Conservation (phyloP, 2,888 invertebrate species). For the Apamea anceps region DNA sequence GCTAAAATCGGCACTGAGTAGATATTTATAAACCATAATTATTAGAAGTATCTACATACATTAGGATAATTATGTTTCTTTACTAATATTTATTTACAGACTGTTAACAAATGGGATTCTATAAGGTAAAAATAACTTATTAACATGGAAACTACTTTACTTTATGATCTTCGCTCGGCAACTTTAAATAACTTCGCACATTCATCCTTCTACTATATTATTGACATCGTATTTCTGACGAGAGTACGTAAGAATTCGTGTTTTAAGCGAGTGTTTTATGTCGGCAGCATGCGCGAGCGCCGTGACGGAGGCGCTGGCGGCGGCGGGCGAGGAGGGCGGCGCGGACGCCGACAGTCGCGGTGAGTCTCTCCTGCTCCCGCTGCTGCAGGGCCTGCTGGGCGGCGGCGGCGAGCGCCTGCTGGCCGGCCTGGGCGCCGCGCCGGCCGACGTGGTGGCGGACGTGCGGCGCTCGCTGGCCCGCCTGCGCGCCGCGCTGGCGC, state of each 20-base stretch:
- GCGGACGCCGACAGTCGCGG: conserved; percentile 88
- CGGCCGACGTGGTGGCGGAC: conserved; percentile 93
- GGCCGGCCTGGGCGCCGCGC: conserved; percentile 86
- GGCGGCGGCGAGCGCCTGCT: conserved; percentile 84
- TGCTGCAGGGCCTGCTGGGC: conserved; percentile 92
- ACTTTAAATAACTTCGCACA: not conserved
- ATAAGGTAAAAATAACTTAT: conserved; percentile 18
- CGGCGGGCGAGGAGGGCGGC: conserved; percentile 76
- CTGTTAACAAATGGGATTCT: not conserved
- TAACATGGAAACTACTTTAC: conserved; percentile 6
- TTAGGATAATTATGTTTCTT: conserved; percentile 7
- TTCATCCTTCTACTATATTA: not conserved
- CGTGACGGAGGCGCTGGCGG: conserved; percentile 86
- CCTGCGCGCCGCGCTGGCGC: conserved; percentile 93
- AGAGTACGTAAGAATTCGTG: not conserved
- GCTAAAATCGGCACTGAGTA: not conserved
- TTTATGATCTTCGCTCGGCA: not conserved
- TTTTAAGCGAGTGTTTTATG: conserved; percentile 13
- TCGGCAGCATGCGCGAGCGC: conserved; percentile 85
- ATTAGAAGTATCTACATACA: not conserved
- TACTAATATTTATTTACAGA: conserved; percentile 38
- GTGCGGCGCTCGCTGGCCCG: conserved; percentile 94
- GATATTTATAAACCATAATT: not conserved
- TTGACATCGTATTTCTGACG: not conserved
- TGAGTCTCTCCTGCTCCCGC: conserved; percentile 94